These are phyloP conservation scores for Pongo abelii DNA, from an alignment of 2,113 vertebrate species.

Conservation along the genomic window DNA sequence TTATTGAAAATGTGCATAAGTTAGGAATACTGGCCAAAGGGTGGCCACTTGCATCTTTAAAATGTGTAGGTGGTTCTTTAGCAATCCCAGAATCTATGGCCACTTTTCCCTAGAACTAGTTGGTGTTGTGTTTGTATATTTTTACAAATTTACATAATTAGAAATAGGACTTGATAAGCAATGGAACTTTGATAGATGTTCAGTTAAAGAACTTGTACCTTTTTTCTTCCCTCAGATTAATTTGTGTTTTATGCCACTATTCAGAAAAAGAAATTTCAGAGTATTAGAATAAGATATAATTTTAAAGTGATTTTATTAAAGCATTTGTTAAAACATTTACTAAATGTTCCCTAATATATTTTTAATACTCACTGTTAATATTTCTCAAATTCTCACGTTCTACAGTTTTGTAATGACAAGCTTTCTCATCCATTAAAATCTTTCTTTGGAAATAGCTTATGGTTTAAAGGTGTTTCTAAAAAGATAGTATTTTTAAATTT, in stretches of 20 bases:
- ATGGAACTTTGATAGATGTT: background rate
- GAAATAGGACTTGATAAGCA: background rate
- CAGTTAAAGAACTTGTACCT: background rate
- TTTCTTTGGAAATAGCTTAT: conserved; percentile 25
- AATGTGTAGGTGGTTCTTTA: background rate
- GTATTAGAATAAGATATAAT: background rate
- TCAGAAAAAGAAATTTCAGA: background rate
- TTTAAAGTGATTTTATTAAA: conserved; percentile 37
- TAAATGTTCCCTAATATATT: background rate
- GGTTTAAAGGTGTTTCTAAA: background rate
- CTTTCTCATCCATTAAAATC: background rate
- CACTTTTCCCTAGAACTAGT: background rate
- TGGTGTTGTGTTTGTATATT: background rate
- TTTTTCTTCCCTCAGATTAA: background rate
- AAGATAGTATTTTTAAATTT: background rate
- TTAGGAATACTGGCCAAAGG: background rate
- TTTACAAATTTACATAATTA: background rate
- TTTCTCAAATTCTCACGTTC: conserved; percentile 4
- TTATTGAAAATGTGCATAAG: background rate
- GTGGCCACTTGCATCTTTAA: background rate
- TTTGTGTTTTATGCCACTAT: background rate
- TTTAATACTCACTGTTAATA: background rate
- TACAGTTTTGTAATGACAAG: conserved; percentile 2
- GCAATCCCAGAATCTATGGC: background rate
- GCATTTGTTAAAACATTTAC: background rate